A percentile compares a stretch with the other conserved stretches of the same genome.
Conservation (phyloP, 23 tunicate genomes). For the Trididemnum clinides region DNA sequence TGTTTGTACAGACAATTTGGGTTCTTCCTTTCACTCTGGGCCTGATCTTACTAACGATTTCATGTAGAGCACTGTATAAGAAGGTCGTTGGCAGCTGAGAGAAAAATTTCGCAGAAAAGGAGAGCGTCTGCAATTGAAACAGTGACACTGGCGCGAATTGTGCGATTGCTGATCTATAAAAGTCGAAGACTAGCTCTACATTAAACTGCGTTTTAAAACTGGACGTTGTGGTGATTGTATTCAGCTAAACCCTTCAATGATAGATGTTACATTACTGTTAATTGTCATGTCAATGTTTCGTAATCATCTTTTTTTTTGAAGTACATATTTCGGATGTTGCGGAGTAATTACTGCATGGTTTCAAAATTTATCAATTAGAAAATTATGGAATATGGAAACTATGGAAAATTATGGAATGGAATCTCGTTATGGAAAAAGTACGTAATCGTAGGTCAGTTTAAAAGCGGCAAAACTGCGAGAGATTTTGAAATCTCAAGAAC, state of each 20-base stretch:
- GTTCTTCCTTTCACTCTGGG: background rate
- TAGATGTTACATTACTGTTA: background rate
- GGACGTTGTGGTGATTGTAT: background rate
- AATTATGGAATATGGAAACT: too few relatives aligned
- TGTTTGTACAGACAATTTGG: background rate
- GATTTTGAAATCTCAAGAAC: slow-evolving; percentile 35
- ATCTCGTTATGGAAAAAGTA: background rate
- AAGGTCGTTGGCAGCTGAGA: background rate
- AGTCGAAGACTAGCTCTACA: slow-evolving; percentile 9
- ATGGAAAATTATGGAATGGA: too few relatives aligned
- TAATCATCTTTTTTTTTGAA: too few relatives aligned
- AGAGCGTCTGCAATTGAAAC: background rate
- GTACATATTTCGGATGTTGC: too few relatives aligned
- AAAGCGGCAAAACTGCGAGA: slow-evolving; percentile 3
- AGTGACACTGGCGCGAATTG: background rate
- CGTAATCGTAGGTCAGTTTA: slow-evolving; percentile 5
- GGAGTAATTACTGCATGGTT: too few relatives aligned
- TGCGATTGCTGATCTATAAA: background rate
- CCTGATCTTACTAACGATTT: background rate
- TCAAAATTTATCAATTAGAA: too few relatives aligned
- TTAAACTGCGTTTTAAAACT: background rate
- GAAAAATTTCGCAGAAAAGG: too few relatives aligned
- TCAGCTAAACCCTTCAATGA: background rate
- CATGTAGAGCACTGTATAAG: background rate
- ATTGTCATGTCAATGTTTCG: background rate